phyloP scores from a whole-genome alignment of 2,113 vertebrate genomes.

The Carassius gibelio region DNA sequence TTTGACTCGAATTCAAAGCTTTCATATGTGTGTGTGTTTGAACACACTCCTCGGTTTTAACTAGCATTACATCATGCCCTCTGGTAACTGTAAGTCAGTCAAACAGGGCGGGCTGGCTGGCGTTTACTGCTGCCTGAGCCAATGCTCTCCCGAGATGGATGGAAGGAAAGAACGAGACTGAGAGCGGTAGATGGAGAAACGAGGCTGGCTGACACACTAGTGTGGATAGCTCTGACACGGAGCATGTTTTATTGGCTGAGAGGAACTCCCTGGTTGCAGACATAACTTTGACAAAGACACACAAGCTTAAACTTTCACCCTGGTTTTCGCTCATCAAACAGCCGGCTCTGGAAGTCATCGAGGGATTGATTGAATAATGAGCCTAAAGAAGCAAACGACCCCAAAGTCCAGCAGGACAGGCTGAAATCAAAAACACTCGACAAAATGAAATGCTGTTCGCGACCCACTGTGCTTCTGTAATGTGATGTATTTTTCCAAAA shows the following conservation, averaged over 20 bases:
- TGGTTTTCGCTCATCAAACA: slow-evolving; percentile 3
- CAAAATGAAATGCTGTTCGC: not conserved
- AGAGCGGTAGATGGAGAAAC: slow-evolving; percentile 67
- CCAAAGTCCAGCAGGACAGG: not conserved
- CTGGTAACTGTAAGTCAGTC: slow-evolving; percentile 28
- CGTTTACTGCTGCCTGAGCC: slow-evolving; percentile 30
- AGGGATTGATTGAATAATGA: not conserved
- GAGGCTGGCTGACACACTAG: slow-evolving; percentile 47
- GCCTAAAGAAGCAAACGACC: slow-evolving; percentile 52
- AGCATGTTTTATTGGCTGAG: slow-evolving; percentile 61
- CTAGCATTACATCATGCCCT: slow-evolving; percentile 42
- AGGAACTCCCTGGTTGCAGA: slow-evolving; percentile 45
- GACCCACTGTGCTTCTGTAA: too few species aligned
- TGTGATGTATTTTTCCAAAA: too few species aligned
- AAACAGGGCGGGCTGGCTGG: slow-evolving; percentile 30
- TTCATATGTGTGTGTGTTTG: not conserved
- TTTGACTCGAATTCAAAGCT: slow-evolving; percentile 10
- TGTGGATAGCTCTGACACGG: slow-evolving; percentile 63
- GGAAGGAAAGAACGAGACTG: slow-evolving; percentile 66
- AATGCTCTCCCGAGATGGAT: not conserved
- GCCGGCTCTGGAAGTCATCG: not conserved
- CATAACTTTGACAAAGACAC: slow-evolving; percentile 38
- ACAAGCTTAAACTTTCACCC: slow-evolving; percentile 40
- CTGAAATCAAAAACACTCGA: not conserved
- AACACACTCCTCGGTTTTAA: slow-evolving; percentile 20